Percentiles rank a stretch among this genome's conserved stretches.
phyloP scores from a whole-genome alignment of 2,113 vertebrate species.

The Procavia capensis region DNA sequence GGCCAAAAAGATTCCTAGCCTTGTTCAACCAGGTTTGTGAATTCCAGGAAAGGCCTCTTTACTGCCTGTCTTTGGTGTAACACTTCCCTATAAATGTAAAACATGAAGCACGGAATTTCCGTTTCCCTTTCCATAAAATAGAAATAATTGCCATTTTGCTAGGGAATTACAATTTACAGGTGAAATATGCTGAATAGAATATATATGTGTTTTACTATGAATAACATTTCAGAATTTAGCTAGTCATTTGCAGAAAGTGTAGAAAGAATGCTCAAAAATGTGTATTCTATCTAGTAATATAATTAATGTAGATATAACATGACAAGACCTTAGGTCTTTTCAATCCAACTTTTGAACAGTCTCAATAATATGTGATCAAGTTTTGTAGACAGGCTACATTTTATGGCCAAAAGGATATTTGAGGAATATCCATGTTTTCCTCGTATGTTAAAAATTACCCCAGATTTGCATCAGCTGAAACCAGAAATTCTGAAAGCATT shows the following conservation, averaged over 20 bases:
- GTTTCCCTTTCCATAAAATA: neutral
- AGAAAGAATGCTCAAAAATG: constrained; percentile 8
- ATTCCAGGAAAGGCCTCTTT: neutral
- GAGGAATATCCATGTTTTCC: constrained; percentile 43
- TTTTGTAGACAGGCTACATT: constrained; percentile 23
- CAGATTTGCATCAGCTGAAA: constrained; percentile 52
- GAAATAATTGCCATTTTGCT: neutral
- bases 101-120: neutral
- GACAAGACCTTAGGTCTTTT: constrained; percentile 31
- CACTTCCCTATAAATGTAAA: neutral
- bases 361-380: constrained; percentile 24
- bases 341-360: constrained; percentile 51
- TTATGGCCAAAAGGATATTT: constrained; percentile 40
- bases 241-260: constrained; percentile 55
- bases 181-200: constrained; percentile 38
- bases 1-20: neutral
- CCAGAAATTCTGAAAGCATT: constrained; percentile 50
- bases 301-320: constrained; percentile 25
- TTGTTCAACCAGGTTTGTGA: neutral
- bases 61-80: constrained; percentile 2
- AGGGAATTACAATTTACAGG: constrained; percentile 26
- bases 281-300: constrained; percentile 17
- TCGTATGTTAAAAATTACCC: constrained; percentile 51
- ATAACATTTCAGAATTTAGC: constrained; percentile 50
- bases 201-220: constrained; percentile 20